Percentiles rank a stretch among this genome's conserved stretches.
Conservation (phyloP, 2,797 vertebrate species). For the Parambassis ranga region DNA sequence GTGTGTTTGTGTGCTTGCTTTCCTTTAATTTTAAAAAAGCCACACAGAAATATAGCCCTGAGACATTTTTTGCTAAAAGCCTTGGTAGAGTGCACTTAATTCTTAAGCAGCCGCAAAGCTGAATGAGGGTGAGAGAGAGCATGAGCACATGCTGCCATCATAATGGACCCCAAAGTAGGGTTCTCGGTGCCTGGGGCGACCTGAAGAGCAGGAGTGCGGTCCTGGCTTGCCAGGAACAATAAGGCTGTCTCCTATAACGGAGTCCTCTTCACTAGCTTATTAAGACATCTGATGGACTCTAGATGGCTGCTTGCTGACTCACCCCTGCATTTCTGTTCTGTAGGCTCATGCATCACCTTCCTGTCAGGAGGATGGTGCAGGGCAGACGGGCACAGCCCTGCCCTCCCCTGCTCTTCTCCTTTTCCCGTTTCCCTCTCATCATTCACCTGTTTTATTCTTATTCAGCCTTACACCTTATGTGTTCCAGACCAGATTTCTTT, state of each 20-base stretch:
- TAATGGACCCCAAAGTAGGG: slow-evolving; percentile 74
- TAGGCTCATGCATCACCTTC: slow-evolving; percentile 66
- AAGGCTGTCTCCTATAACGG: slow-evolving; percentile 35
- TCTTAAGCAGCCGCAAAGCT: slow-evolving; percentile 64
- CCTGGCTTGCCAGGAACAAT: slow-evolving; percentile 34
- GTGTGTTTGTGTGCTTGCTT: slow-evolving; percentile 7
- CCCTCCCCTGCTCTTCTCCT: background rate
- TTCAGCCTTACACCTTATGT: background rate
- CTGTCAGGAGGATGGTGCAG: slow-evolving; percentile 67
- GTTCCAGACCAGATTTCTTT: background rate
- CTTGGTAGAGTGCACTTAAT: slow-evolving; percentile 71
- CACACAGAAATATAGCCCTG: slow-evolving; percentile 55
- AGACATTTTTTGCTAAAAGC: slow-evolving; percentile 73
- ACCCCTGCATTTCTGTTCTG: slow-evolving; percentile 63
- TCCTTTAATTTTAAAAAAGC: slow-evolving; percentile 60
- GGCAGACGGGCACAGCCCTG: slow-evolving; percentile 34
- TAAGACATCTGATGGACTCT: slow-evolving; percentile 67
- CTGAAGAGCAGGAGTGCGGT: slow-evolving; percentile 18
- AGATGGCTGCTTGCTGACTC: slow-evolving; percentile 73
- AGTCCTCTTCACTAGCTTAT: slow-evolving; percentile 46
- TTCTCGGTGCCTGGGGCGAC: slow-evolving; percentile 56
- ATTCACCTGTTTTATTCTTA: background rate
- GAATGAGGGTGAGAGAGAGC: slow-evolving; percentile 64
- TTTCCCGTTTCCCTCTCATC: slow-evolving; percentile 4
- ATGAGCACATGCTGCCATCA: slow-evolving; percentile 55